Evolutionary conservation across 2,113 vertebrate genomes (phyloP), one percentile per base, ranked within the genome.

Genomic region (Ochotona princeps): DNA sequence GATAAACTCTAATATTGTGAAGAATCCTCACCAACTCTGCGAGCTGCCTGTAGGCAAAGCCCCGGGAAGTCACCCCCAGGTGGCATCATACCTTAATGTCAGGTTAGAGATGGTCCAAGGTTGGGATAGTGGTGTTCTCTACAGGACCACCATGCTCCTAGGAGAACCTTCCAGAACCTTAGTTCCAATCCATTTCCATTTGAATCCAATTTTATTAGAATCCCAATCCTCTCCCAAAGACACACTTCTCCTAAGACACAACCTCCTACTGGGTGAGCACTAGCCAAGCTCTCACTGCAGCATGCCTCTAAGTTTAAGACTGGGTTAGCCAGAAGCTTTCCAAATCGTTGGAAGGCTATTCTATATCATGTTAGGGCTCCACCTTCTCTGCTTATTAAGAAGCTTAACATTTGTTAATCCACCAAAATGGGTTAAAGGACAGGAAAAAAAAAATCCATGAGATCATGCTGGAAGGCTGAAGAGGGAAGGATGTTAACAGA

Each of bases 371-470:
- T 44, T 17, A 80, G 74, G 73, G 49, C 49, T 73, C 87, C 23
- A 73, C 14, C 44, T 92, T 90, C 78, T 54, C 73, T 79, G 17
- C 20, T 74, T 54, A 3, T 65, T 66, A n/a, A 44, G 69, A 80
- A 85, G 17, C 78, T 80, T 60, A 57, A 79, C n/a, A 74, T 60
- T 13, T n/a, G 83, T 72, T 87, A 94, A 87, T 79, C 87, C 54
- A 44, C 76, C 89, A 88, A 76, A 65, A 57, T 0, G 14, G 78
- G 87, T 83, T 87, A 86, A 79, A 47, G 65, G 35, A 81, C 14
- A 18, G 32, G 44, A 0, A 0, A 7, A 21, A 57, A 20, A 26
- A 51, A 47, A 32, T 80, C 81, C 69, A 67, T 82, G 79, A 86
- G 85, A 30, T 94, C 84, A 87, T 38, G 1, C 82, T 87, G 54